Conservation (phyloP, 1,140 invertebrate genomes). For the Dreissena polymorpha region DNA sequence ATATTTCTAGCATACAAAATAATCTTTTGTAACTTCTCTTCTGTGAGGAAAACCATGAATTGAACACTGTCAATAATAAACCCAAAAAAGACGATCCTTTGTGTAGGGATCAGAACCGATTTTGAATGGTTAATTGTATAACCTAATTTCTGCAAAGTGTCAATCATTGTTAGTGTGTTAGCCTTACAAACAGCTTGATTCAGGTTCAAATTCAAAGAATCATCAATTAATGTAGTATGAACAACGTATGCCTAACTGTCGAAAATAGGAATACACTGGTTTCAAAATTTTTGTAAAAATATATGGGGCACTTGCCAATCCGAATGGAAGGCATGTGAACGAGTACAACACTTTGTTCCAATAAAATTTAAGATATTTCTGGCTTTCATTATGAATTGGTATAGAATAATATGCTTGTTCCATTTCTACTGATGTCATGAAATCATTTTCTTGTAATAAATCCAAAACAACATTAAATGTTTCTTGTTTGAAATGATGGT, state of each 20-base stretch:
- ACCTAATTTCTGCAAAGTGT: background rate
- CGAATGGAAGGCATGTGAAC: constrained; percentile 37
- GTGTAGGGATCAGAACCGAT: constrained; percentile 26
- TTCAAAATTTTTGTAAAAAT: constrained; percentile 35
- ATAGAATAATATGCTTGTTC: constrained; percentile 51
- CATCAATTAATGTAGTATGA: constrained; percentile 44
- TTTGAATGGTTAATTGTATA: constrained; percentile 17
- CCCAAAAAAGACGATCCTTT: constrained; percentile 45
- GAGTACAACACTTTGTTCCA: constrained; percentile 34
- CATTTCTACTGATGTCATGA: constrained; percentile 51
- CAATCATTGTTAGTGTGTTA: constrained; percentile 7
- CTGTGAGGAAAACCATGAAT: constrained; percentile 30
- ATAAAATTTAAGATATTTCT: constrained; percentile 55
- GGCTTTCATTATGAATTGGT: constrained; percentile 22
- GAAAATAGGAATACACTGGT: constrained; percentile 30
- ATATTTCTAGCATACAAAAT: background rate
- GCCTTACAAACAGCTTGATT: background rate
- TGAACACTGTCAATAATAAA: constrained; percentile 27
- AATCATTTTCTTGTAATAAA: constrained; percentile 41
- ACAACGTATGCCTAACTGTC: constrained; percentile 20
- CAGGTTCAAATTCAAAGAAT: constrained; percentile 40
- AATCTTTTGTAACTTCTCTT: constrained; percentile 37
- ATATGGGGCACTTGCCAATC: constrained; percentile 19
- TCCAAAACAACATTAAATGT: constrained; percentile 42
- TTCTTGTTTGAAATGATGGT: constrained; percentile 61